phyloP scores from a whole-genome alignment of 2,113 vertebrate species.

The Pogonocichla stellata region DNA sequence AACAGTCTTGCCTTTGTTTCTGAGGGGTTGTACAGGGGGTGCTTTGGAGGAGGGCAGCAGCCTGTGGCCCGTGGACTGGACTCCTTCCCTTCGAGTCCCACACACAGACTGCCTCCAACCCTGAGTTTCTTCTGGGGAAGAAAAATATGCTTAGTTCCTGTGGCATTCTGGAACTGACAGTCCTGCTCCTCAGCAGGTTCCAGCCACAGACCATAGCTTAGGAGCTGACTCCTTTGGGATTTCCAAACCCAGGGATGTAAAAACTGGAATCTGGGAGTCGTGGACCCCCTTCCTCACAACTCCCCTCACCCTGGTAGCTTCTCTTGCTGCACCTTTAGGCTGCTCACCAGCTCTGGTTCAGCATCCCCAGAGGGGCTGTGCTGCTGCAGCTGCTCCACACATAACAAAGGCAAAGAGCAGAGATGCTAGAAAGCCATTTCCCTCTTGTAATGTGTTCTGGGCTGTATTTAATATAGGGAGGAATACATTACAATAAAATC shows the following conservation, averaged over 20 bases:
- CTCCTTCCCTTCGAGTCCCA: background rate
- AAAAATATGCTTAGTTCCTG: background rate
- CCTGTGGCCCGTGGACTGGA: background rate
- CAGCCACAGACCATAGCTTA: background rate
- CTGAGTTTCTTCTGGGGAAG: background rate
- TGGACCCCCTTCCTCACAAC: background rate
- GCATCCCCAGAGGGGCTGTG: fast-evolving
- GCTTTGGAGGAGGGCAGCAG: background rate
- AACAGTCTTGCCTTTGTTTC: constrained; percentile 30
- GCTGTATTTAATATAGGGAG: background rate
- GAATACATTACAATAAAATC: background rate
- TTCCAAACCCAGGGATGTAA: background rate
- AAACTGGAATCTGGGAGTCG: background rate
- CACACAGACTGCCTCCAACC: background rate
- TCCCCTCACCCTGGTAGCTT: fast-evolving
- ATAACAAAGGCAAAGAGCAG: background rate
- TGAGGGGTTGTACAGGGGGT: background rate
- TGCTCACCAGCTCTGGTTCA: background rate
- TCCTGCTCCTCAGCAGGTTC: background rate
- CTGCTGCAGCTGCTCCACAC: background rate
- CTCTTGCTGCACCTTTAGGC: background rate
- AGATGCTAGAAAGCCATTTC: background rate
- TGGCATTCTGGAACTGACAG: fast-evolving
- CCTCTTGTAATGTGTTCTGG: background rate
- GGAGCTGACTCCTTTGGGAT: background rate